These are phyloP conservation scores for Drosophila colorata DNA, from an alignment of 2,888 invertebrate genomes.

Conservation along the genomic window DNA sequence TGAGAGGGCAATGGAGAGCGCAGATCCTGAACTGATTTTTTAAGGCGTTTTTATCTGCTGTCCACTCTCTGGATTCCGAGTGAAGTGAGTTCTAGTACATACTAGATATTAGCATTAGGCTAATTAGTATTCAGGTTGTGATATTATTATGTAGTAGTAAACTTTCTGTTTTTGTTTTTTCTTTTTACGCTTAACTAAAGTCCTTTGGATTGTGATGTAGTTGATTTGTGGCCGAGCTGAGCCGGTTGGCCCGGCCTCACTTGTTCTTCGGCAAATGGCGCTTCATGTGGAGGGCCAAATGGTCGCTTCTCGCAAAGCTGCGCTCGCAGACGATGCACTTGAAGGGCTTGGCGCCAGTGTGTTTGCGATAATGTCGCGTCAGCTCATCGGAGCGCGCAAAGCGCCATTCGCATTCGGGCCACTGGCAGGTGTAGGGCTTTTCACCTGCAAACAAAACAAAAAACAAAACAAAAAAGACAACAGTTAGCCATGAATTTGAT, in stretches of 20 bases:
- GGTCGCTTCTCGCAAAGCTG: slow-evolving; percentile 97
- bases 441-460: slow-evolving; percentile 89
- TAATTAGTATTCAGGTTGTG: slow-evolving; percentile 55
- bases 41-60: slow-evolving; percentile 3
- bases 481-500: neutral
- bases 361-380: slow-evolving; percentile 98
- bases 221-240: slow-evolving; percentile 55
- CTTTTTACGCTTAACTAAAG: slow-evolving; percentile 74
- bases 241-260: slow-evolving; percentile 52
- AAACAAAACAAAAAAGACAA: neutral
- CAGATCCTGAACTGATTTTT: no score
- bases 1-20: neutral
- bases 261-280: slow-evolving; percentile 94
- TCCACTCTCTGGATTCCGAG: slow-evolving; percentile 5
- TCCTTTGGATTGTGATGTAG: slow-evolving; percentile 83
- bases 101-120: slow-evolving; percentile 14
- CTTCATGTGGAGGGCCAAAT: slow-evolving; percentile 98
- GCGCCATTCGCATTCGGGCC: slow-evolving; percentile 99
- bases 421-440: slow-evolving; percentile 98
- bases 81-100: slow-evolving; percentile 8
- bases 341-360: slow-evolving; percentile 98
- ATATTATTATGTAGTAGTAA: slow-evolving; percentile 58
- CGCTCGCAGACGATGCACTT: slow-evolving; percentile 98
- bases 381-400: slow-evolving; percentile 98
- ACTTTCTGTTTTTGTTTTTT: slow-evolving; percentile 6